These are phyloP conservation scores for Micromys minutus DNA, from an alignment of 2,113 vertebrate genomes.

Conservation along the genomic window DNA sequence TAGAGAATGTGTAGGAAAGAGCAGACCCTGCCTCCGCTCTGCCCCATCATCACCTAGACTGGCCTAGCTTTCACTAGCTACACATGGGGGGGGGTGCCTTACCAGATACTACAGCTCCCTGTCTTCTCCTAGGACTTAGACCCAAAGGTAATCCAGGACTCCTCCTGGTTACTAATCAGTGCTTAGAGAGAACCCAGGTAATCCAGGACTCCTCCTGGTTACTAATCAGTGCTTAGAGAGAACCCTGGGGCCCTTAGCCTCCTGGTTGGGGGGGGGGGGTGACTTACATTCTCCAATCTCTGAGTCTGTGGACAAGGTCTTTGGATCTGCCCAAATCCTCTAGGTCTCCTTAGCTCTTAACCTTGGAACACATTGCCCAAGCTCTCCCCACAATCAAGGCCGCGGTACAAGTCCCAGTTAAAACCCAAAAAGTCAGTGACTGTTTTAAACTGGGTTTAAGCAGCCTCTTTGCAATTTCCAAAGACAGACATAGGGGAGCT, in stretches of 20 bases:
- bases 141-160: background rate
- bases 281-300: background rate
- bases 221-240: background rate
- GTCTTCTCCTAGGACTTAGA: background rate
- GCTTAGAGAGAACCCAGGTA: too few species aligned
- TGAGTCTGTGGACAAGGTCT: background rate
- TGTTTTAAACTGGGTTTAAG: background rate
- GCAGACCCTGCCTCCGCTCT: background rate
- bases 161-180: too few species aligned
- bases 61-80: rapidly evolving
- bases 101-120: background rate
- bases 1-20: too few species aligned
- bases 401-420: background rate
- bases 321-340: rapidly evolving
- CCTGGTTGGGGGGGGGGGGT: too few species aligned
- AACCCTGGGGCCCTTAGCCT: too few species aligned
- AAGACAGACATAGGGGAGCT: rapidly evolving
- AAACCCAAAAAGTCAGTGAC: background rate
- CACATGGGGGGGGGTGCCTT: background rate
- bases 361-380: background rate
- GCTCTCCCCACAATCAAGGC: too few species aligned
- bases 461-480: background rate
- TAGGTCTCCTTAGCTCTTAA: conserved; percentile 20
- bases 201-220: too few species aligned
- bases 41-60: background rate